These are phyloP conservation scores for Heterotilapia buettikoferi DNA, from an alignment of 2,113 vertebrate species.

Conservation along the genomic window DNA sequence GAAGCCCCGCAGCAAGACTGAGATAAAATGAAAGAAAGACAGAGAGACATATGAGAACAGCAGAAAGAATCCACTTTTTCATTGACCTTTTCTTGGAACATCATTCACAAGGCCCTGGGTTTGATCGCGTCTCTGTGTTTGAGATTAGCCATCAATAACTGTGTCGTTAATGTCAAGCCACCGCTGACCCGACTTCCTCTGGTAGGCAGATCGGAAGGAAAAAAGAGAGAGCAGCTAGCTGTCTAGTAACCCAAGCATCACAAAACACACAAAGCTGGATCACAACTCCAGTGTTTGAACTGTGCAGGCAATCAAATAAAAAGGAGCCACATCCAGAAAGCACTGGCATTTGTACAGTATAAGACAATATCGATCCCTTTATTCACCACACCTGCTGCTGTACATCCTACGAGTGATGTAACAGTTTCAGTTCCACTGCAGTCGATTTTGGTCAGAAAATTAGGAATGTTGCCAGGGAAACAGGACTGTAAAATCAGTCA, in stretches of 20 bases:
- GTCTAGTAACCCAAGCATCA: neutral
- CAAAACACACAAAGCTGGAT: neutral
- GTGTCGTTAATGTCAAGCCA: conserved; percentile 22
- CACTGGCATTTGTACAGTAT: neutral
- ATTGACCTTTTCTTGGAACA: conserved; percentile 19
- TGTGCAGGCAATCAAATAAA: neutral
- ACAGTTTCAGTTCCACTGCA: neutral
- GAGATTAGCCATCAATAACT: conserved; percentile 26
- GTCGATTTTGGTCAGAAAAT: neutral
- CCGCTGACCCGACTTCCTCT: neutral
- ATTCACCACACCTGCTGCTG: neutral
- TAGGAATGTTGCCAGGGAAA: neutral
- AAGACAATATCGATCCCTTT: neutral
- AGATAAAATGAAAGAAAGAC: neutral
- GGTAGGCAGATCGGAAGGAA: neutral
- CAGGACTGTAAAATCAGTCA: neutral
- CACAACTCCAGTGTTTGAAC: neutral
- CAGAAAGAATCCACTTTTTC: neutral
- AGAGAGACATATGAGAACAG: neutral
- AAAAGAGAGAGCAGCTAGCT: neutral
- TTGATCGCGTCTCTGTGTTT: conserved; percentile 24
- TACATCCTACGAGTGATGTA: neutral
- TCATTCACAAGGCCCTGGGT: conserved; percentile 1
- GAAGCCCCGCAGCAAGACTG: neutral
- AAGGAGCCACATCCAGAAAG: neutral